Evolutionary conservation across 2,888 invertebrate species (phyloP).

Genomic region (Hypercompe scribonia): DNA sequence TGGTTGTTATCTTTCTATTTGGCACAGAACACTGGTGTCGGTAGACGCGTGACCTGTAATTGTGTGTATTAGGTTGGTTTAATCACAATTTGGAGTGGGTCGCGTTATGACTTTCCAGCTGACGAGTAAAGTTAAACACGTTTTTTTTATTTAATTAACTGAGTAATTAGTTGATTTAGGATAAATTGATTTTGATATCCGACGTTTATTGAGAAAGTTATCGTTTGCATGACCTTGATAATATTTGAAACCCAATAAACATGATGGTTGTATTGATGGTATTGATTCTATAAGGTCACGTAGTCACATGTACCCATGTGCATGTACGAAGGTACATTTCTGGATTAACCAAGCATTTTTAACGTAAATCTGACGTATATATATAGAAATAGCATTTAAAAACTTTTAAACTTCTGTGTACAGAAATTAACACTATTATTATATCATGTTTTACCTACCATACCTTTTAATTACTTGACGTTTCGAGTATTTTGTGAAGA

Average conservation of each 20-base stretch:
- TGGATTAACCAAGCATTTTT: constrained; percentile 40
- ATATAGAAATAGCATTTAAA: constrained; percentile 14
- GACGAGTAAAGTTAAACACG: constrained; percentile 66
- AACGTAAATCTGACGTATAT: constrained; percentile 41
- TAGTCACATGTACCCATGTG: constrained; percentile 26
- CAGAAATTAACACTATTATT: neutral
- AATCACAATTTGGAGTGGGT: constrained; percentile 86
- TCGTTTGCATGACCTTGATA: constrained; percentile 19
- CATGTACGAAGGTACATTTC: constrained; percentile 36
- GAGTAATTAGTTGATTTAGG: constrained; percentile 23
- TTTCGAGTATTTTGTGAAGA: neutral
- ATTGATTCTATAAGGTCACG: constrained; percentile 37
- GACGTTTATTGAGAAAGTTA: neutral
- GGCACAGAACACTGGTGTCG: constrained; percentile 69
- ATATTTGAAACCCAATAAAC: constrained; percentile 25
- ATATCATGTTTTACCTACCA: neutral
- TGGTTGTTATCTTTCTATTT: constrained; percentile 58
- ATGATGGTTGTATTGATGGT: constrained; percentile 22
- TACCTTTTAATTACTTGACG: neutral
- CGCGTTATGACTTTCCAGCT: constrained; percentile 82
- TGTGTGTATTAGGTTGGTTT: constrained; percentile 86
- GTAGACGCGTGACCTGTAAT: constrained; percentile 85
- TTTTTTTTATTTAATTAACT: constrained; percentile 59
- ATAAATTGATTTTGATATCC: constrained; percentile 10
- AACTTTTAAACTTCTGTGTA: neutral